Percentiles rank a stretch among this genome's conserved stretches.
phyloP scores from a whole-genome alignment of 2,113 vertebrate genomes.

The Pagrus major region DNA sequence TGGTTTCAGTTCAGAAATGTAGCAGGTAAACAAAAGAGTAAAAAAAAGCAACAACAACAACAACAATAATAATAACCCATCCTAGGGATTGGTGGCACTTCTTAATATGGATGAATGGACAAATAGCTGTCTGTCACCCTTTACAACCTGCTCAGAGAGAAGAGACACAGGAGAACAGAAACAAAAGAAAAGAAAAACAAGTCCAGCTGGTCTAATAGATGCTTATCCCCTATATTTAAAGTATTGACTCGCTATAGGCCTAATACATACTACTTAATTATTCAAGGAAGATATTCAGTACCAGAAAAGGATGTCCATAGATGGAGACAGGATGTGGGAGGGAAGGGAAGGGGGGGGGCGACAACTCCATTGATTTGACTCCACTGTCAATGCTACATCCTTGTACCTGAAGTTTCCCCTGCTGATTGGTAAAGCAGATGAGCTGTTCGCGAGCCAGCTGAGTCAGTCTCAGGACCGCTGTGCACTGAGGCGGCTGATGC shows the following conservation, averaged over 20 bases:
- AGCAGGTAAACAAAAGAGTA: conserved; percentile 61
- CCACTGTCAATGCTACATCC: conserved; percentile 62
- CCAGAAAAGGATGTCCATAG: conserved; percentile 60
- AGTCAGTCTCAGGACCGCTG: conserved; percentile 50
- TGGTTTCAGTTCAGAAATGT: conserved; percentile 79
- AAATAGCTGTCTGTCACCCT: conserved; percentile 67
- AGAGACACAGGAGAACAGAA: conserved; percentile 51
- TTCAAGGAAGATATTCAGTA: conserved; percentile 71
- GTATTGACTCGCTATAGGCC: conserved; percentile 70
- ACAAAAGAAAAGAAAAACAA: conserved; percentile 52
- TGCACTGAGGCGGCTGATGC: conserved; percentile 64
- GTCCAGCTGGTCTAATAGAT: conserved; percentile 72
- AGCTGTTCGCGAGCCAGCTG: conserved; percentile 54
- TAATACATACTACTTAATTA: conserved; percentile 73
- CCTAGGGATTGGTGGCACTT: conserved; percentile 76
- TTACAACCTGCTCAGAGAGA: conserved; percentile 62
- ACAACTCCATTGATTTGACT: conserved; percentile 54
- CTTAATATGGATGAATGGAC: conserved; percentile 70
- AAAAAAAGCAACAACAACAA: conserved; percentile 61
- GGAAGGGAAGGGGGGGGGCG: not conserved
- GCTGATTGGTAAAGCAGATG: conserved; percentile 63
- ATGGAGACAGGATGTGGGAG: conserved; percentile 47
- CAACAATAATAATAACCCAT: conserved; percentile 74
- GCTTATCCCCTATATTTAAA: conserved; percentile 73
- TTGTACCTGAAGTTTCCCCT: conserved; percentile 67